phyloP scores from a whole-genome alignment of 2,888 invertebrate species.

The Alitta virens region DNA sequence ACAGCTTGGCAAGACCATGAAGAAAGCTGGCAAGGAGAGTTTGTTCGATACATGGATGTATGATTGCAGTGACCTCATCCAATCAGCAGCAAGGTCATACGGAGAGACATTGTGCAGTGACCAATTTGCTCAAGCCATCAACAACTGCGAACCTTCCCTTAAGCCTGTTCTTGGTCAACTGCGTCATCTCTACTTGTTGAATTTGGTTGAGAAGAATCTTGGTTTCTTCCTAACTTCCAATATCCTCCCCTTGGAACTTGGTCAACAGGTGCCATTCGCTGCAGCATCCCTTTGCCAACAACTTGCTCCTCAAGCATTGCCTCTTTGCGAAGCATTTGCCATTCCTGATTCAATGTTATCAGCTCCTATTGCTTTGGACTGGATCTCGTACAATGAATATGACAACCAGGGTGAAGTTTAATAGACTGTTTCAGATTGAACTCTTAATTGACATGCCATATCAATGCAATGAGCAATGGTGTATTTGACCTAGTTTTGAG shows the following conservation, averaged over 20 bases:
- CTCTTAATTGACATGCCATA: no score
- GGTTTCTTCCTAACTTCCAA: conserved; percentile 26
- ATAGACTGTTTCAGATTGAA: not conserved
- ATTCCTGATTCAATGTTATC: conserved; percentile 31
- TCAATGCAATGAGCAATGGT: no score
- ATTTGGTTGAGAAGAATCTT: conserved; percentile 28
- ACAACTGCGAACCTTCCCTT: conserved; percentile 24
- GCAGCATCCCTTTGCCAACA: conserved; percentile 25
- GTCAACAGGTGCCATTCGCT: conserved; percentile 8
- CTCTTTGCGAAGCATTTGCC: conserved; percentile 31
- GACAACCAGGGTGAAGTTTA: conserved; percentile 30
- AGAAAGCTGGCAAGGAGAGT: conserved; percentile 29
- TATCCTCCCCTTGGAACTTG: conserved; percentile 21
- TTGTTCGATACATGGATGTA: conserved; percentile 38
- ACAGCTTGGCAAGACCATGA: conserved; percentile 26
- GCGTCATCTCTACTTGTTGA: conserved; percentile 30
- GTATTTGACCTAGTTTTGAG: no score
- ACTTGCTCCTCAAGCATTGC: conserved; percentile 28
- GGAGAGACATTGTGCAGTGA: conserved; percentile 31
- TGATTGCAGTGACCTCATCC: conserved; percentile 33
- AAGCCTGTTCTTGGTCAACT: conserved; percentile 26
- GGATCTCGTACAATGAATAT: conserved; percentile 32
- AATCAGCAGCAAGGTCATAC: conserved; percentile 30
- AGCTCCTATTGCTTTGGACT: conserved; percentile 35
- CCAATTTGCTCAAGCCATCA: conserved; percentile 24